Percentiles rank a stretch among this genome's conserved stretches.
Evolutionary conservation across 2,797 vertebrate genomes (phyloP).

Genomic region (Silurus aristotelis): DNA sequence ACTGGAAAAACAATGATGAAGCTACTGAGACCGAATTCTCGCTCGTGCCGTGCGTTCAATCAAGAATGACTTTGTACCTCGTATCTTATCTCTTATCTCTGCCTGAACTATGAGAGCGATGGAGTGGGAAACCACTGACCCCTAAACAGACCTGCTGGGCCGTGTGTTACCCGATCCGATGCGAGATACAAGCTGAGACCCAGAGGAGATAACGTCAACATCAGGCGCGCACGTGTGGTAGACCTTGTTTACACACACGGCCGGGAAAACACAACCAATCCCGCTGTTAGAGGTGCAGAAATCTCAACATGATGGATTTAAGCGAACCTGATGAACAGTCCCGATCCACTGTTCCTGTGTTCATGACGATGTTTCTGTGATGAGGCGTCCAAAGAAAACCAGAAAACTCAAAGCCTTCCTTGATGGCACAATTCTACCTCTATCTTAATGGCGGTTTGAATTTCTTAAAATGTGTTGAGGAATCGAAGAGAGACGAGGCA

Average conservation of each 20-base stretch:
- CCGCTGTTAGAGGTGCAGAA: background rate
- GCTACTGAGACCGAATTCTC: background rate
- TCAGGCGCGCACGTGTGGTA: background rate
- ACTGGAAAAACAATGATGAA: background rate
- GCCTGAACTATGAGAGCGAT: background rate
- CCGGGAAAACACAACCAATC: background rate
- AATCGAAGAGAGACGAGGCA: no score
- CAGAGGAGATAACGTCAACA: conserved; percentile 21
- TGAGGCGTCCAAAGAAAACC: background rate
- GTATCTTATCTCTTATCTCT: background rate
- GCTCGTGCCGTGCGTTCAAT: background rate
- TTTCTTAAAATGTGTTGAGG: no score
- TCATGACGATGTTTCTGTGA: background rate
- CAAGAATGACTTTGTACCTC: background rate
- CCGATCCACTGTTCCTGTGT: background rate
- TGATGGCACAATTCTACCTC: background rate
- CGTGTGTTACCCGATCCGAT: conserved; percentile 19
- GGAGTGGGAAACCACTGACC: conserved; percentile 39
- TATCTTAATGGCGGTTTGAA: no score
- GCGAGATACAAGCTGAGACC: conserved; percentile 12
- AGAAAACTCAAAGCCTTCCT: no score
- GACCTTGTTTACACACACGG: background rate
- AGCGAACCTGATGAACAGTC: background rate
- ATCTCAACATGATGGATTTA: background rate
- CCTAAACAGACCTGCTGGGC: conserved; percentile 29